These are phyloP conservation scores for Channallabes apus DNA, from an alignment of 2,797 vertebrate species.

Conservation along the genomic window DNA sequence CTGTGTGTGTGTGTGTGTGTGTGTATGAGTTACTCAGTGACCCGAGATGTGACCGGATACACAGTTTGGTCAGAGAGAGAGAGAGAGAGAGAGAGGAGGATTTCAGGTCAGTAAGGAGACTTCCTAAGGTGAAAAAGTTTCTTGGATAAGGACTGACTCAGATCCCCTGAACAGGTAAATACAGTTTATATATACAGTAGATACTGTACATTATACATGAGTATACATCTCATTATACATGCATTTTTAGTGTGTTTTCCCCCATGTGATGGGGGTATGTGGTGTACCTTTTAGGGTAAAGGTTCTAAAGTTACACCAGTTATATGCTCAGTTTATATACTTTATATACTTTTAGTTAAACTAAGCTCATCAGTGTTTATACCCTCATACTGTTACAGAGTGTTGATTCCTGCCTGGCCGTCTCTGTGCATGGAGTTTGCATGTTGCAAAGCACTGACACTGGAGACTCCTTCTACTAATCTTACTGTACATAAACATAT, in stretches of 20 bases:
- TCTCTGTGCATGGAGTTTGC: too few relatives aligned
- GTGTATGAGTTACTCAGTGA: neutral
- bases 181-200: neutral
- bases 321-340: neutral
- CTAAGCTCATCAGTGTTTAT: neutral
- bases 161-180: constrained; percentile 9
- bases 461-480: too few relatives aligned
- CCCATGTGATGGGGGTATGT: too few relatives aligned
- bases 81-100: too few relatives aligned
- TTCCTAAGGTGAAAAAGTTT: neutral
- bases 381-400: neutral
- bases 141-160: neutral
- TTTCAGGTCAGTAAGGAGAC: neutral
- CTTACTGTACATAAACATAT: too few relatives aligned
- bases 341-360: neutral
- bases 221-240: too few relatives aligned
- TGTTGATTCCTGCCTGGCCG: neutral
- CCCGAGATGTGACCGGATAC: neutral
- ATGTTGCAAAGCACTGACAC: too few relatives aligned
- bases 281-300: neutral
- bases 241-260: too few relatives aligned
- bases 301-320: neutral
- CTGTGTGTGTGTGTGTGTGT: too few relatives aligned
- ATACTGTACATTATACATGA: neutral
- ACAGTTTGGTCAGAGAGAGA: neutral